Base-by-base conservation (phyloP, 1,140 invertebrate species). In the Bombyx mori region DNA sequence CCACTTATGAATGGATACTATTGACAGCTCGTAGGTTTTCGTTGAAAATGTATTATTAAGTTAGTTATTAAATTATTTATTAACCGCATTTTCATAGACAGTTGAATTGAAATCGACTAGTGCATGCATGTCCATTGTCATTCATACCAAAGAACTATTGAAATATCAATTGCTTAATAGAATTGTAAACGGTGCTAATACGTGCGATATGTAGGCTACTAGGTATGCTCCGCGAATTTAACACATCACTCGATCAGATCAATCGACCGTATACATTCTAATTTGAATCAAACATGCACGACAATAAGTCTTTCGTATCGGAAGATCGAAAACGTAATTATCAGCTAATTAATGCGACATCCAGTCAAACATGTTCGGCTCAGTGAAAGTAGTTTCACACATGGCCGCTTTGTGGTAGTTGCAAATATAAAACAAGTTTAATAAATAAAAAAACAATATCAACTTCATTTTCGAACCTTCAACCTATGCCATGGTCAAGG, bases 351-450 rank as follows among this genome's bases (percentile, higher is more conserved):
- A 79, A 69, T 73, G 62, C 60, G 52, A 53, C 65, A 65, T 64
- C 71, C 63, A 71, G 63, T 56, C 68, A 71, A 77, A 75, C 72
- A 57, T 66, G 71, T 68, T 68, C 61, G 77, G 77, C 79, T 68
- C 62, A 81, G 81, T 82, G 81, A 84, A 84, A 83, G 80, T 64
- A 67, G 68, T 77, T 81, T 77, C 73, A 79, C 73, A 69, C 64
- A 56, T 72, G 73, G 54, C 73, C 73, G 61, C 71, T 76, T 71
- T 79, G 55, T 43, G 45, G 50, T 44, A 0, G 26, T 35, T 35
- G 26, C 26, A 35, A 35, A 35, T 35, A 35, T 35, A 35, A 35
- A 35, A 35, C 0, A 35, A 35, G 4, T 1, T 35, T 35, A 2
- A 35, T 35, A n/a, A 35, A 35, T 35, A 35, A 35, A 35, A 35